A percentile compares a stretch with the other conserved stretches of the same genome.
phyloP scores from a whole-genome alignment of 23 tunicate genomes.

The Diplosoma virens region DNA sequence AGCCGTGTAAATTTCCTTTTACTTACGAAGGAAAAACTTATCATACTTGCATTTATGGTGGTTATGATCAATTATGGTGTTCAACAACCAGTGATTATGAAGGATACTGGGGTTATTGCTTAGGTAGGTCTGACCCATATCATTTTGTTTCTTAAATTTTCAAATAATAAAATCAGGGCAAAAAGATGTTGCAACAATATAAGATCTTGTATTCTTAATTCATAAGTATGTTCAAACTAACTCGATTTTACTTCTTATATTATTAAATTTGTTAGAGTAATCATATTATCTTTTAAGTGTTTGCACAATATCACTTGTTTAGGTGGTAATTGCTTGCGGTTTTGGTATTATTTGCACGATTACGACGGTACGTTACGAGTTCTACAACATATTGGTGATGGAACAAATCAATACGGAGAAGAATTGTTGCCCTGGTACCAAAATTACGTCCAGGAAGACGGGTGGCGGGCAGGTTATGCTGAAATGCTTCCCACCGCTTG shows the following conservation, averaged over 20 bases:
- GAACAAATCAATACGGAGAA: background rate
- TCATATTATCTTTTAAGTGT: too few relatives aligned
- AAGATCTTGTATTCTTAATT: background rate
- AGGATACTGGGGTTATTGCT: slow-evolving; percentile 87
- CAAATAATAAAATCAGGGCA: background rate
- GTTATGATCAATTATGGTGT: slow-evolving; percentile 71
- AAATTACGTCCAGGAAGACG: slow-evolving; percentile 22
- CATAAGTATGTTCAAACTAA: too few relatives aligned
- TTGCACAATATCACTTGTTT: too few relatives aligned
- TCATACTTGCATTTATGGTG: slow-evolving; percentile 55
- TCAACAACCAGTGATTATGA: slow-evolving; percentile 66
- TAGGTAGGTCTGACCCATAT: slow-evolving; percentile 39
- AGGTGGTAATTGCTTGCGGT: slow-evolving; percentile 85
- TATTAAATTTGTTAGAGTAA: too few relatives aligned
- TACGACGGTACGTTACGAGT: slow-evolving; percentile 49
- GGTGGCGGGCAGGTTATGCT: slow-evolving; percentile 71
- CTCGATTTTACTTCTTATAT: too few relatives aligned
- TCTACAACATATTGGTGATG: slow-evolving; percentile 57
- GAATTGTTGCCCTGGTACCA: slow-evolving; percentile 18
- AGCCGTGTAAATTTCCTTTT: slow-evolving; percentile 75
- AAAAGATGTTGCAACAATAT: background rate
- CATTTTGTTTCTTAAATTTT: background rate
- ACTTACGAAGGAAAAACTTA: slow-evolving; percentile 54
- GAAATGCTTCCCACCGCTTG: slow-evolving; percentile 69
- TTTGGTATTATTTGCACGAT: slow-evolving; percentile 58